A percentile compares a stretch with the other conserved stretches of the same genome.
phyloP scores from a whole-genome alignment of 1,140 invertebrate species.

The Hylyphantes graminicola region DNA sequence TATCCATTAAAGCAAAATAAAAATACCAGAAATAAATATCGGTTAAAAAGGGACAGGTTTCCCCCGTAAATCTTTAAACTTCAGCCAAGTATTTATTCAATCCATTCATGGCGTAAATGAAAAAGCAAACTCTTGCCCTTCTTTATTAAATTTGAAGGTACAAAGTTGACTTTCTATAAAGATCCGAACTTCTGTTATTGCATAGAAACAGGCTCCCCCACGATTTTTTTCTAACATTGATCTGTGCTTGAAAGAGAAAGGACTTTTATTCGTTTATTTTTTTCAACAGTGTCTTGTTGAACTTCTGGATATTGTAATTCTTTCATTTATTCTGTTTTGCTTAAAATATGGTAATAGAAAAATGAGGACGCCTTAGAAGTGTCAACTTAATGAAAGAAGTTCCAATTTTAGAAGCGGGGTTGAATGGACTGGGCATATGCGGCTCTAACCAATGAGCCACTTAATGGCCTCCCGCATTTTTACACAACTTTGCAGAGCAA shows the following conservation, averaged over 20 bases:
- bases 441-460: no score
- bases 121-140: conserved; percentile 54
- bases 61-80: conserved; percentile 56
- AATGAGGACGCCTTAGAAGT: neutral
- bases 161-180: conserved; percentile 60
- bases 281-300: conserved; percentile 1
- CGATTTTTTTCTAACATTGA: conserved; percentile 47
- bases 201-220: conserved; percentile 46
- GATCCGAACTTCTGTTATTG: conserved; percentile 58
- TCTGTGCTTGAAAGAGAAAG: conserved; percentile 51
- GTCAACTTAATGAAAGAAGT: no score
- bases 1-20: conserved; percentile 60
- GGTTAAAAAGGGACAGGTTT: conserved; percentile 17
- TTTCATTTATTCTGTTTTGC: conserved; percentile 23
- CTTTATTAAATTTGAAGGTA: conserved; percentile 59
- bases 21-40: conserved; percentile 57
- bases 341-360: conserved; percentile 8
- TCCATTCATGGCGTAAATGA: conserved; percentile 60
- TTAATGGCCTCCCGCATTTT: no score
- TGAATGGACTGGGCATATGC: no score
- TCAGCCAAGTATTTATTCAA: conserved; percentile 57
- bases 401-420: no score
- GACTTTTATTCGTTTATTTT: conserved; percentile 31
- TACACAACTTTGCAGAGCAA: no score
- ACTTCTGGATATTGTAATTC: conserved; percentile 28